Conservation (phyloP, 2,797 vertebrate genomes). For the Helostoma temminkii region DNA sequence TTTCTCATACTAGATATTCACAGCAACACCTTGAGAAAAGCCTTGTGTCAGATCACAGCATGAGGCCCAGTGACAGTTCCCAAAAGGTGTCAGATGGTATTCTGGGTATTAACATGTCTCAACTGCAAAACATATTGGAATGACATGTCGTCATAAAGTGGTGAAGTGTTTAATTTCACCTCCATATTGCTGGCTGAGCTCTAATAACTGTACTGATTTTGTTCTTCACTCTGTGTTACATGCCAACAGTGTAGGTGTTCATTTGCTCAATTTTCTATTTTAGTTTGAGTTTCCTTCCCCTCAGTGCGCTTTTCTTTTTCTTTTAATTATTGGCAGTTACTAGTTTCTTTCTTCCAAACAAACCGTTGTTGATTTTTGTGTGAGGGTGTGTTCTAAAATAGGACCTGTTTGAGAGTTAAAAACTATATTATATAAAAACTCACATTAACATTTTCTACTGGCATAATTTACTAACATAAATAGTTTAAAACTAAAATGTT, state of each 20-base stretch:
- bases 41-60: slow-evolving; percentile 20
- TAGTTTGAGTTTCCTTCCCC: background rate
- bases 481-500: no score
- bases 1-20: slow-evolving; percentile 27
- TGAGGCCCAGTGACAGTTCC: background rate
- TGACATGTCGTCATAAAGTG: background rate
- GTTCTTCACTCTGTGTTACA: background rate
- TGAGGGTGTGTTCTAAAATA: background rate
- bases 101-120: background rate
- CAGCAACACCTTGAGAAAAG: slow-evolving; percentile 26
- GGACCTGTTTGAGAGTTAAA: background rate
- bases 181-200: background rate
- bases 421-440: no score
- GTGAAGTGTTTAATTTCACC: background rate
- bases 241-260: slow-evolving; percentile 6
- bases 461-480: no score
- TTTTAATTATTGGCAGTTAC: background rate
- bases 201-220: background rate
- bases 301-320: background rate
- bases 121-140: background rate
- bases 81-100: slow-evolving; percentile 6
- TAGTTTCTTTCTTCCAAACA: background rate
- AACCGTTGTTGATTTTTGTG: background rate
- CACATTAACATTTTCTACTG: no score
- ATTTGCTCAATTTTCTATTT: background rate